These are phyloP conservation scores for Nerophis ophidion DNA, from an alignment of 2,113 vertebrate species.

Conservation along the genomic window DNA sequence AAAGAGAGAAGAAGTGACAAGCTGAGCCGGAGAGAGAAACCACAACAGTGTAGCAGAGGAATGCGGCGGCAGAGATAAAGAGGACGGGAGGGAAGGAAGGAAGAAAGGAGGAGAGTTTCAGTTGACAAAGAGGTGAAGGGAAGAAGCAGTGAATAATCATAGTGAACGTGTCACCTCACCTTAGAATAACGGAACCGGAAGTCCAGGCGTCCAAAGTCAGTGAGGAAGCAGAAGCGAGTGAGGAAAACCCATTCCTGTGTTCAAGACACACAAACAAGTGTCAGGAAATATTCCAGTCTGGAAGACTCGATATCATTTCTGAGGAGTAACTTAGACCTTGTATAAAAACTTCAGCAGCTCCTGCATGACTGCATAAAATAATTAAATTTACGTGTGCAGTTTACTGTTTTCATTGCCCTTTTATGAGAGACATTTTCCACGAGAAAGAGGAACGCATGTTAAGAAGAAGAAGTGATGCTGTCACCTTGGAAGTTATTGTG, in stretches of 20 bases:
- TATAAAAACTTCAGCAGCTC: no score
- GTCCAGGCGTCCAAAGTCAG: constrained; percentile 71
- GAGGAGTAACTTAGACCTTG: no score
- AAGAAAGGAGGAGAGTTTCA: constrained; percentile 1
- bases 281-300: constrained; percentile 38
- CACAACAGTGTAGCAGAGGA: constrained; percentile 11
- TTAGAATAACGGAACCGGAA: constrained; percentile 66
- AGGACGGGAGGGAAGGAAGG: constrained; percentile 3
- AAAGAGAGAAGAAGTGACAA: constrained; percentile 15
- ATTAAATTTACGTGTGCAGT: no score
- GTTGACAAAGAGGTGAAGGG: constrained; percentile 13
- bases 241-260: constrained; percentile 73
- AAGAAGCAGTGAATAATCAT: neutral
- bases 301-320: no score
- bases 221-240: constrained; percentile 76
- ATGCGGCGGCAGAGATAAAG: neutral
- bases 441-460: no score
- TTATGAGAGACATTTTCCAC: no score
- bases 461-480: no score
- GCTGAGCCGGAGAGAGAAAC: constrained; percentile 8
- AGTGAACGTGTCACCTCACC: constrained; percentile 39
- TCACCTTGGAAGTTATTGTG: no score
- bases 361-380: no score
- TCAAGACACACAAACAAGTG: constrained; percentile 25
- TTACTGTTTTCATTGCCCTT: no score